Base-by-base conservation (phyloP, 2,888 invertebrate species). In the Elaeidobius kamerunicus region DNA sequence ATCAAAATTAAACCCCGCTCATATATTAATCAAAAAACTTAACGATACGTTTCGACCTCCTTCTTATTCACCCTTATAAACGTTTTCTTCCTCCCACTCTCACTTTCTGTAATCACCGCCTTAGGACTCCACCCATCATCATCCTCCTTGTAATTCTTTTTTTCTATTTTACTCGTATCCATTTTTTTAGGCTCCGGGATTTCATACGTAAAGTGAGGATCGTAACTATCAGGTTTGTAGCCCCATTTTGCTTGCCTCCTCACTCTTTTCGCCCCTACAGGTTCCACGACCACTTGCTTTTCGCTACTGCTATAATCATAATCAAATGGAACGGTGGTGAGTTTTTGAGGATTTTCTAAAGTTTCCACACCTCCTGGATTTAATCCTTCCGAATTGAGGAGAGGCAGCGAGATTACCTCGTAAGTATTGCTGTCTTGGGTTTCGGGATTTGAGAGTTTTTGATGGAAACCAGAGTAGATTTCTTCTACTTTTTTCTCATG, bases 301-400 rank as follows among this genome's bases (percentile, higher is more conserved):
- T 63, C 58, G 1, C 68, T 65, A 9, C 66, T 65, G 40, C 68
- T 66, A 48, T 68, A 67, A 42, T 69, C 67, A 39, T 63, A 62
- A 44, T 70, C 71, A 42, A 65, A 68, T 2, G 71, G 71, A n/a
- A 70, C 62, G 1, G 67, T 63, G 36, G 68, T 60, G 1, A 67
- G 62, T 49, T 69, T 68, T 50, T 68, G 65, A 16, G 65, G 61
- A 48, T 65, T 67, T 27, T 64, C 61, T 18, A 69, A 56, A 7
- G 67, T 63, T 47, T 69, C 66, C 46, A 69, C 64, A 3, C 68
- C 40, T 55, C 64, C 60, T 19, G 57, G 53, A 9, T 62, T 60
- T 15, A 69, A 59, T 14, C 69, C 56, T 14, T 68, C 70, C 1
- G 67, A 61, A 55, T 65, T 52, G 5, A 57, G 27, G n/a, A 23